These are phyloP conservation scores for Neomonachus schauinslandi DNA, from an alignment of 2,113 vertebrate species.

Conservation along the genomic window DNA sequence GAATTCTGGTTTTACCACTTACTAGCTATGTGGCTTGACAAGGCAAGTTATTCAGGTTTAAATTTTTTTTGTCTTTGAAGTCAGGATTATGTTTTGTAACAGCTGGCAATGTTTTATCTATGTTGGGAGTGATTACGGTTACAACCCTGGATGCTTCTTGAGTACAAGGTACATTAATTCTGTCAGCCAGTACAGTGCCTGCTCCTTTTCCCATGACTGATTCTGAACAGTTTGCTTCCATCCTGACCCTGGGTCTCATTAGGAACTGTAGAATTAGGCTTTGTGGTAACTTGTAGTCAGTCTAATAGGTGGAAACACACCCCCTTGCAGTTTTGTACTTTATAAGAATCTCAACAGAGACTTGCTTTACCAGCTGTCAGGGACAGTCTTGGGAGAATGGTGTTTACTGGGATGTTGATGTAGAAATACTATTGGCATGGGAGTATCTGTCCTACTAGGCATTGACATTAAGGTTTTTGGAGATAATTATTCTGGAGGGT, in stretches of 20 bases:
- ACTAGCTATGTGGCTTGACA: background rate
- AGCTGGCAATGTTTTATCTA: background rate
- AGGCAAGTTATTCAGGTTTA: background rate
- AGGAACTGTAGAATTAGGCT: background rate
- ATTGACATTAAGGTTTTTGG: background rate
- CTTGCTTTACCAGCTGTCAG: background rate
- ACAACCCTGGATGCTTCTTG: background rate
- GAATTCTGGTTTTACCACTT: background rate
- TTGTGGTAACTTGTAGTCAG: background rate
- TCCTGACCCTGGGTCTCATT: background rate
- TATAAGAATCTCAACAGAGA: slow-evolving; percentile 3
- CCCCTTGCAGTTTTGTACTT: background rate
- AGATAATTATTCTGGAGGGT: background rate
- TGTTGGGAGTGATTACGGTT: background rate
- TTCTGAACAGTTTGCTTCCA: background rate
- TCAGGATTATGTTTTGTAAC: background rate
- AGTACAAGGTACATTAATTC: background rate
- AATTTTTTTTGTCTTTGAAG: background rate
- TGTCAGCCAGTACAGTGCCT: background rate
- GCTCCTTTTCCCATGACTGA: background rate
- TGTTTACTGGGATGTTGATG: background rate
- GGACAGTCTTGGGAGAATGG: background rate
- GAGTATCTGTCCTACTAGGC: background rate
- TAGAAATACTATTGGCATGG: background rate
- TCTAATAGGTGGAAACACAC: background rate